Base-by-base conservation (phyloP, 2,888 invertebrate species). In the Teleogryllus oceanicus region DNA sequence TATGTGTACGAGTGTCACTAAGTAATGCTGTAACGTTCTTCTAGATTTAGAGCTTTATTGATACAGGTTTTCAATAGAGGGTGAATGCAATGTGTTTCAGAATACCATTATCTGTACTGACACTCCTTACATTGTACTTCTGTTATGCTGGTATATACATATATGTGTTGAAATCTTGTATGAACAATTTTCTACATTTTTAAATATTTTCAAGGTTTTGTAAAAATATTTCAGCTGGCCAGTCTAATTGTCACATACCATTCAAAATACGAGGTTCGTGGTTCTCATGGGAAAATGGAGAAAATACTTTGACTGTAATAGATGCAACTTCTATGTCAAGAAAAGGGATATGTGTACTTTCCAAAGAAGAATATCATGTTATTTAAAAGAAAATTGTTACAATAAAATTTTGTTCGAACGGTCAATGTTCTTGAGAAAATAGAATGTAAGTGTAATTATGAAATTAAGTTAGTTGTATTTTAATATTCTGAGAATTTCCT, bases 271-370 rank as follows among this genome's bases (percentile, higher is more conserved):
- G 95, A 84, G 96, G 96, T 81, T 91, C 94, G 51, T 97, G 97
- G 97, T 97, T 96, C 87, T 96, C 96, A 3, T 94, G 95, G 90
- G 96, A 97, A 89, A 92, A 92, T 88, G 95, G 95, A 13, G 89
- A 90, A 84, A 94, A 95, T 84, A 95, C 95, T 0, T 89, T 93
- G 77, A 96, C 96, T 0, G 93, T 94, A 85, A 92, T 97, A 79
- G 94, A 96, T 87, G 93, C 93, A 0, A 92, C 91, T 81, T 90
- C 91, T 75, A 95, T 96, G 94, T 91, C 93, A 12, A 89, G 90
- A 83, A 90, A 85, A 78, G 81, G 96, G 76, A 87, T 88, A 81
- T 96, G 95, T 85, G 89, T 94, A 11, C 91, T 92, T 83, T 91
- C 94, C 82, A 89, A 91, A 84, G 92, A 94, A 85, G 93, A 93